Evolutionary conservation across 2,113 vertebrate species (phyloP), one percentile per base, ranked within the genome.

Genomic region (Plecotus auritus): DNA sequence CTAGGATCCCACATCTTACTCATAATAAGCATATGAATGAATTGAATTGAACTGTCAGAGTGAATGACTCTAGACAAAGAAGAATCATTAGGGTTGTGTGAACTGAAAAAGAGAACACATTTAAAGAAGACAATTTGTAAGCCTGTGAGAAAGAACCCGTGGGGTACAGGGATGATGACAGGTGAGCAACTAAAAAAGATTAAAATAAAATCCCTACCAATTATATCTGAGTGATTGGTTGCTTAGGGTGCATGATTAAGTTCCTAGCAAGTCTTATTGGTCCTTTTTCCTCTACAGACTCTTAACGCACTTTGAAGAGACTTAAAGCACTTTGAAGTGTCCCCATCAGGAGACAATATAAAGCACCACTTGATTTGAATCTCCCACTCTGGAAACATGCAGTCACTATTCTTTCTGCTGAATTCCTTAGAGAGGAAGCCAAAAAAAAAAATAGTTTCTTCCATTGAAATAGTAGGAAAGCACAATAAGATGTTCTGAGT

Each of bases 301-400:
- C 23, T 69, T 35, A 94, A 74, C 72, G 23, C 35, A 85, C 23
- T 88, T 85, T 56, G 90, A 90, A 96, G 51, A 86, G 35, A 78
- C 45, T 77, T 49, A 94, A 80, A 92, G 30, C 40, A 88, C 30
- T 87, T 87, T 78, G 80, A 92, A 95, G 18, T 8, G 30, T 66
- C 83, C 32, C 32, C 42, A 76, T 42, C 47, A 49, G 32, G 18
- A 82, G 28, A 77, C 80, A 72, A 59, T 59, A 51, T 66, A 90
- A 66, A 90, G 61, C 51, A 35, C 26, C 18, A 22, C 30, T 77
- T 82, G 69, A 90, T 49, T 88, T 9, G 37, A 45, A 16, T 64
- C 54, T 35, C n/a, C 18, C 13, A 10, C 42, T 35, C 80, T 77
- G 82, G 32, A 90, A 78, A 74, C 82, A 12, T 2, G 6, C 28